Conservation (phyloP, 1,140 invertebrate species). For the Gerris buenoi region DNA sequence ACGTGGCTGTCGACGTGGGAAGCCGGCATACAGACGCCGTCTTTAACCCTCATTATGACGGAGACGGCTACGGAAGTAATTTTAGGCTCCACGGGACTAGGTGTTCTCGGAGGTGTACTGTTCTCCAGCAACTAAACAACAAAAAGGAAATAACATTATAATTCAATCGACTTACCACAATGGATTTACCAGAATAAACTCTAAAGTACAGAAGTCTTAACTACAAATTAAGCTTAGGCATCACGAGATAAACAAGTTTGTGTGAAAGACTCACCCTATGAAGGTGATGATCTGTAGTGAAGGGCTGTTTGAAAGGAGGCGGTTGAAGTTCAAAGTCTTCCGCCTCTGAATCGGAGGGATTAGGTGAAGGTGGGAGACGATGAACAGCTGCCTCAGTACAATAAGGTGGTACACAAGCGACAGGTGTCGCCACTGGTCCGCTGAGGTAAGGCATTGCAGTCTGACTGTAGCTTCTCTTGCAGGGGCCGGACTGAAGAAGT, state of each 20-base stretch:
- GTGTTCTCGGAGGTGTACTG: constrained; percentile 32
- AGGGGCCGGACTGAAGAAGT: neutral
- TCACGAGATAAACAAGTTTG: neutral
- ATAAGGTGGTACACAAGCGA: too few species aligned
- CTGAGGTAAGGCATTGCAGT: neutral
- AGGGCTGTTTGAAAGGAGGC: constrained; percentile 24
- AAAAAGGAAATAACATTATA: constrained; percentile 21
- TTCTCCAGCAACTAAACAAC: constrained; percentile 32
- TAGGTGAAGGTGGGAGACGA: constrained; percentile 32
- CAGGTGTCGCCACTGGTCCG: neutral
- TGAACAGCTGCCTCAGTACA: neutral
- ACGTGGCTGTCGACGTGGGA: constrained; percentile 40
- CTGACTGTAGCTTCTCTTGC: neutral
- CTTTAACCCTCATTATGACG: constrained; percentile 70
- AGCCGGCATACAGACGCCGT: constrained; percentile 50
- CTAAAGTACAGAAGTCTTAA: neutral
- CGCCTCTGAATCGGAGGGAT: constrained; percentile 36
- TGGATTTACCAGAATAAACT: neutral
- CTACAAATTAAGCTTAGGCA: neutral
- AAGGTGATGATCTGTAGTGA: constrained; percentile 25
- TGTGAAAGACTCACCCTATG: constrained; percentile 28
- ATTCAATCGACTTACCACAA: neutral
- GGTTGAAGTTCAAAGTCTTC: constrained; percentile 27
- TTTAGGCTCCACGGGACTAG: constrained; percentile 29
- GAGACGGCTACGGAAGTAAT: constrained; percentile 35